phyloP scores from a whole-genome alignment of 2,113 vertebrate genomes.

The Oplegnathus fasciatus region DNA sequence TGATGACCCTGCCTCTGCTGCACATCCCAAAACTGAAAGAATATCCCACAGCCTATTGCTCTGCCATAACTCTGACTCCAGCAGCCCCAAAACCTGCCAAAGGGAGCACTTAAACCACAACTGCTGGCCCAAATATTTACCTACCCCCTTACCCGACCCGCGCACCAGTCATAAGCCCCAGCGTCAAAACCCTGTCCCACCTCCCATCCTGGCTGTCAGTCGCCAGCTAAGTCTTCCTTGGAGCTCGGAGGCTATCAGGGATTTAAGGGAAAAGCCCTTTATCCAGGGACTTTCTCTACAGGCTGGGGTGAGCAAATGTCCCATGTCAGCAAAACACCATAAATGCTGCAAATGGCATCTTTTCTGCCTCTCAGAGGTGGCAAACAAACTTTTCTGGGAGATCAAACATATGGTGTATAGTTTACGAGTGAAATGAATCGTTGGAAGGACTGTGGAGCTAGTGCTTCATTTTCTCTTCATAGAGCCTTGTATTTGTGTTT shows the following conservation, averaged over 20 bases:
- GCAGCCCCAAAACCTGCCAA: constrained; percentile 28
- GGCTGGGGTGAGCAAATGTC: constrained; percentile 69
- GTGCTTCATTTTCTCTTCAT: neutral
- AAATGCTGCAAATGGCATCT: constrained; percentile 74
- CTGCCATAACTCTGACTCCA: constrained; percentile 16
- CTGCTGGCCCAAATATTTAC: constrained; percentile 68
- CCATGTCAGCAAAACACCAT: constrained; percentile 78
- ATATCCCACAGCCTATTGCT: constrained; percentile 16
- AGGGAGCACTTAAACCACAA: constrained; percentile 49
- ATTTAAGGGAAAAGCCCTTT: constrained; percentile 81
- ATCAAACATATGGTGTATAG: constrained; percentile 13
- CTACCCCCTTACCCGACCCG: constrained; percentile 48
- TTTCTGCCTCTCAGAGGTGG: constrained; percentile 41
- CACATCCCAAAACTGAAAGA: constrained; percentile 12
- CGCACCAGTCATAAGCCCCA: constrained; percentile 52
- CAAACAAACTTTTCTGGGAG: constrained; percentile 45
- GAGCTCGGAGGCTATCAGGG: constrained; percentile 78
- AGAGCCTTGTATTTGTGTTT: neutral
- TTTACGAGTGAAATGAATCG: constrained; percentile 7
- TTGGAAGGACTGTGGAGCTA: neutral
- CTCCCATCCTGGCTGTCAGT: constrained; percentile 71
- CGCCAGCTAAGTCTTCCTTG: constrained; percentile 72
- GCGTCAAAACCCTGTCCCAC: constrained; percentile 55
- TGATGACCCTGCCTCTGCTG: constrained; percentile 11
- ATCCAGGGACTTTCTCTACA: constrained; percentile 81